phyloP scores from a whole-genome alignment of 1,140 invertebrate genomes.

The Drosophila jambulina region DNA sequence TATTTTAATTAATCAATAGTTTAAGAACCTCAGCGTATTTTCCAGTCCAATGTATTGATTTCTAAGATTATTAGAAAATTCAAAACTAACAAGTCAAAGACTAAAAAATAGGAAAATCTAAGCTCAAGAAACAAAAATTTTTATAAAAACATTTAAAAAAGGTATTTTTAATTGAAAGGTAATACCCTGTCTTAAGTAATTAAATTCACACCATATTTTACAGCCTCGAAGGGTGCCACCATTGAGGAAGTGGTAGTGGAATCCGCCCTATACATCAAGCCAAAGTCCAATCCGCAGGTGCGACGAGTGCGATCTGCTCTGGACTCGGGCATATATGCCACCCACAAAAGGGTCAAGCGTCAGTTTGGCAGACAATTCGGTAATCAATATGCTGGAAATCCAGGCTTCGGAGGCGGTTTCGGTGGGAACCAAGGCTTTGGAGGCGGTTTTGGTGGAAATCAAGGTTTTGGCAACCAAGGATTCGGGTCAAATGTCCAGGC shows the following conservation, averaged over 20 bases:
- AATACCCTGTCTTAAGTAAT: background rate
- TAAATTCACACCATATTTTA: background rate
- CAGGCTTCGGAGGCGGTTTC: constrained; percentile 17
- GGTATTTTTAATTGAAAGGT: background rate
- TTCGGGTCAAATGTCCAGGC: constrained; percentile 30
- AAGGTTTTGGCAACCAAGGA: constrained; percentile 23
- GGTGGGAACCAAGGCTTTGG: constrained; percentile 17
- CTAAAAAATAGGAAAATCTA: too few species aligned
- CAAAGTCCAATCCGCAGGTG: constrained; percentile 67
- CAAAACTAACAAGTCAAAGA: too few species aligned
- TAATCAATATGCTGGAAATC: constrained; percentile 29
- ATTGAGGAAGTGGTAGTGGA: constrained; percentile 85
- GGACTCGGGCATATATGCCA: constrained; percentile 36
- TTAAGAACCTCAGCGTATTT: too few species aligned
- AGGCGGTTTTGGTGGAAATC: constrained; percentile 23
- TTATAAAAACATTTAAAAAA: too few species aligned
- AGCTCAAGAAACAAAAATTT: too few species aligned
- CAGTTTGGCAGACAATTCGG: constrained; percentile 28
- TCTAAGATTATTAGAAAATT: too few species aligned
- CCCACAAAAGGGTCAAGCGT: constrained; percentile 76
- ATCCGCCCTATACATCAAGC: constrained; percentile 81
- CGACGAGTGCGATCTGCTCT: constrained; percentile 62
- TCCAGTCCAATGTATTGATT: too few species aligned
- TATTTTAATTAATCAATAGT: too few species aligned
- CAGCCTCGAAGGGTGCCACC: constrained; percentile 68